Conservation (phyloP, 2,797 vertebrate species). For the Falco biarmicus region DNA sequence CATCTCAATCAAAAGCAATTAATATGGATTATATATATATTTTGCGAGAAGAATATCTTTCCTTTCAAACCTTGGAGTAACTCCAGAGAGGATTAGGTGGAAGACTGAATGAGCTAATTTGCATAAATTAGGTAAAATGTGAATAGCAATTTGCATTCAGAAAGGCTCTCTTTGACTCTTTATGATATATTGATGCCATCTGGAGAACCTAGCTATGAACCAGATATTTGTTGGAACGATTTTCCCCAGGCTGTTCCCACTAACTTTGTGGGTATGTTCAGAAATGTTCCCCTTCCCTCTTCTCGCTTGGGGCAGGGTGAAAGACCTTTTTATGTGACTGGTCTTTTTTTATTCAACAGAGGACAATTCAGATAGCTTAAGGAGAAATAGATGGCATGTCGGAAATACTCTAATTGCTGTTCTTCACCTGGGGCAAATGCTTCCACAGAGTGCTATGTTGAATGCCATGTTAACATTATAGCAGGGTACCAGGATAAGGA, state of each 20-base stretch:
- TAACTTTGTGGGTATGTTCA: background rate
- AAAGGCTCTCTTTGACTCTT: constrained; percentile 60
- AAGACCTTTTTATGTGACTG: constrained; percentile 1
- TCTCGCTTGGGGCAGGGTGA: background rate
- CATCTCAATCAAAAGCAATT: constrained; percentile 73
- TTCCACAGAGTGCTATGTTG: background rate
- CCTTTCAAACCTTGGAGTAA: constrained; percentile 74
- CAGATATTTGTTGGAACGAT: constrained; percentile 7
- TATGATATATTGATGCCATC: constrained; percentile 56
- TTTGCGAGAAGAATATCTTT: constrained; percentile 70
- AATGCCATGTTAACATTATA: background rate
- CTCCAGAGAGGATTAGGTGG: constrained; percentile 76
- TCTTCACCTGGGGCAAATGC: background rate
- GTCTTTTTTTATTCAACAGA: background rate
- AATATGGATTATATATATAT: constrained; percentile 73
- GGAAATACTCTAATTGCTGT: constrained; percentile 18
- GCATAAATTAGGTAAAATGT: constrained; percentile 77
- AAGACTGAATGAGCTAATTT: constrained; percentile 74
- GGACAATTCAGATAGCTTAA: background rate
- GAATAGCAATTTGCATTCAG: constrained; percentile 67
- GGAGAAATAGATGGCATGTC: background rate
- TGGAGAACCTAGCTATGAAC: constrained; percentile 35
- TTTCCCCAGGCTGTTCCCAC: constrained; percentile 8
- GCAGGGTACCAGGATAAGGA: background rate
- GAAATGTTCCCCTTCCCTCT: constrained; percentile 4